Base-by-base conservation (phyloP, 2,888 invertebrate genomes). In the Thera obeliscata region DNA sequence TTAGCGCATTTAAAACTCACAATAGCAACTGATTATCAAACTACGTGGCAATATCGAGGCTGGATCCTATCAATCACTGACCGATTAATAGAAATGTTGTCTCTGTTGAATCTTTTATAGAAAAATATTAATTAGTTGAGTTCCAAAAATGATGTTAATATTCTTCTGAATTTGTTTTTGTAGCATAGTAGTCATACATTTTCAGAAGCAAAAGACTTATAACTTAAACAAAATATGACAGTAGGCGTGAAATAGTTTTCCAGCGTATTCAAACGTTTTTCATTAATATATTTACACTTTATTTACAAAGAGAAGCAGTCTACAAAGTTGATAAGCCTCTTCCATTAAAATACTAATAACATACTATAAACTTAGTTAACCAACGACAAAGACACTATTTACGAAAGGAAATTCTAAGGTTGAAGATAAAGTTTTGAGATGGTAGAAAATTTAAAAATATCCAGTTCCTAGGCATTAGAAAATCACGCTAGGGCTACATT, bases 241-340 rank as follows among this genome's bases (percentile, higher is more conserved):
- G 8, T 12, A 41, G 56, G 12, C 38, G 56, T 43, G 12, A 43
- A 22, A 43, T 56, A n/a, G 41, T 64, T 62, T 69, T 64, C 69
- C 61, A 69, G 71, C 67, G 64, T 74, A 71, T 76, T 56, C 2
- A 61, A 62, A 60, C 55, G 55, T 57, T 57, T 46, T 6, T 61
- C 22, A 59, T 56, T 22, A 49, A 56, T 56, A 64, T 71, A 78
- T 86, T 80, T 84, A 83, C 82, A 84, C 78, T 61, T 73, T 86
- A 86, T 87, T 79, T 87, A 88, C 88, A 87, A 79, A 82, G 76
- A 77, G 76, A 80, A 81, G 82, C 82, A 79, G 81, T 81, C 77
- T 74, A 79, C 74, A 73, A 76, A 81, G 81, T 72, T 81, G 73
- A 79, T 80, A 84, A 86, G 85, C 85, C 84, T 84, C 85, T 81